A percentile compares a stretch with the other conserved stretches of the same genome.
Evolutionary conservation across 2,797 vertebrate genomes (phyloP).

Genomic region (Microctenopoma steveboyesi): DNA sequence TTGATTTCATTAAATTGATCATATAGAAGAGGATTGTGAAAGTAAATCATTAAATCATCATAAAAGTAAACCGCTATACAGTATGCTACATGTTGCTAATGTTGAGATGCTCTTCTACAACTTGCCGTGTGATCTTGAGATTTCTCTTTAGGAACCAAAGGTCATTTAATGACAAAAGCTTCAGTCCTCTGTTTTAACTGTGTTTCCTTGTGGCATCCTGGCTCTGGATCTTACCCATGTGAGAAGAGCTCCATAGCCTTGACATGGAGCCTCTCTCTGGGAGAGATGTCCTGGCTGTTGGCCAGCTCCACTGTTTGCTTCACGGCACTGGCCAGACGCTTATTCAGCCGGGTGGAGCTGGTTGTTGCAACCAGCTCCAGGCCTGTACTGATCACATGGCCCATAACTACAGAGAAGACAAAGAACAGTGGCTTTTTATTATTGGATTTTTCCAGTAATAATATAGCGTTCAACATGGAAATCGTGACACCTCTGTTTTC

Average conservation of each 20-base stretch:
- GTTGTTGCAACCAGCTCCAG: slow-evolving; percentile 86
- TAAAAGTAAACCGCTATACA: neutral
- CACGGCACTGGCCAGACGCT: slow-evolving; percentile 83
- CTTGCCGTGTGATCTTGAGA: neutral
- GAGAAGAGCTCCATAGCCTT: slow-evolving; percentile 88
- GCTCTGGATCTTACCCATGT: slow-evolving; percentile 85
- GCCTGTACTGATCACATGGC: slow-evolving; percentile 89
- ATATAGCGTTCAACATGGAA: neutral
- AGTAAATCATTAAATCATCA: neutral
- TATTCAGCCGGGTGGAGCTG: slow-evolving; percentile 81
- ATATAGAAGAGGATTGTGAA: neutral
- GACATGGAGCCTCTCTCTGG: slow-evolving; percentile 89
- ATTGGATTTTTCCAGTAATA: slow-evolving; percentile 2
- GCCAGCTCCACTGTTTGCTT: slow-evolving; percentile 83
- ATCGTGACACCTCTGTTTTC: too few species aligned
- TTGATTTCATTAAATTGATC: neutral
- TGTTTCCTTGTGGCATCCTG: slow-evolving; percentile 75
- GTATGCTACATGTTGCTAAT: neutral
- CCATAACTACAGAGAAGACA: slow-evolving; percentile 86
- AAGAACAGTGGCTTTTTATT: neutral
- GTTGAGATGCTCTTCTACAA: neutral
- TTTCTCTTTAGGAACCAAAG: neutral
- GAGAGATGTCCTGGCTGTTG: slow-evolving; percentile 82
- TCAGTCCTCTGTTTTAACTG: neutral
- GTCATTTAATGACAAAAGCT: neutral